These are phyloP conservation scores for Laterallus jamaicensis DNA, from an alignment of 2,113 vertebrate genomes.

Conservation along the genomic window DNA sequence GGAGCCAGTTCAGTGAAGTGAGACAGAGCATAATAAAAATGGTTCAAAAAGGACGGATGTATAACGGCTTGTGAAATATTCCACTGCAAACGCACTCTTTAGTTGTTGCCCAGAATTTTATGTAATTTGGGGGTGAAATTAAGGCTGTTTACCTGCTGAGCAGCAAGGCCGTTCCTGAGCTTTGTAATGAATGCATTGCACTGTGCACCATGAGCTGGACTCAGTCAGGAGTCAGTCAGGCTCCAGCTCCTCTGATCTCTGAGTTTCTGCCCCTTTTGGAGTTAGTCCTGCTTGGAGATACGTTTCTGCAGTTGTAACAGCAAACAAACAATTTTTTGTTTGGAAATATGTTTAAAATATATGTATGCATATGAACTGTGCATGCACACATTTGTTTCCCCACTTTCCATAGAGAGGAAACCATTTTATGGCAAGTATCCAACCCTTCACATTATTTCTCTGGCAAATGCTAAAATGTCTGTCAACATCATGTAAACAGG, in stretches of 20 bases:
- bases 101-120: not conserved
- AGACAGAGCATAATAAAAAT: not conserved
- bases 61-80: not conserved
- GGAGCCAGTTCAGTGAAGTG: not conserved
- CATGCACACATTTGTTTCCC: constrained; percentile 40
- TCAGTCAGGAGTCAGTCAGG: not conserved
- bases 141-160: not conserved
- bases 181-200: not conserved
- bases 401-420: constrained; percentile 53
- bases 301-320: not conserved
- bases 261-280: not conserved
- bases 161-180: not conserved
- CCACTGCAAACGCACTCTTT: not conserved
- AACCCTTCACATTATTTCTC: constrained; percentile 67
- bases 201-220: not conserved
- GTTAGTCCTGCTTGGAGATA: not conserved
- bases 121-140: not conserved
- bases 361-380: constrained; percentile 22
- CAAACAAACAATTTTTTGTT: constrained; percentile 52
- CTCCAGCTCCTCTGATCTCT: not conserved
- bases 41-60: not conserved
- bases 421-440: constrained; percentile 60
- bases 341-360: constrained; percentile 63
- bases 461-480: constrained; percentile 60
- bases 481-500: constrained; percentile 57